Evolutionary conservation across 2,888 invertebrate genomes (phyloP).

Genomic region (Shargacucullia verbasci): DNA sequence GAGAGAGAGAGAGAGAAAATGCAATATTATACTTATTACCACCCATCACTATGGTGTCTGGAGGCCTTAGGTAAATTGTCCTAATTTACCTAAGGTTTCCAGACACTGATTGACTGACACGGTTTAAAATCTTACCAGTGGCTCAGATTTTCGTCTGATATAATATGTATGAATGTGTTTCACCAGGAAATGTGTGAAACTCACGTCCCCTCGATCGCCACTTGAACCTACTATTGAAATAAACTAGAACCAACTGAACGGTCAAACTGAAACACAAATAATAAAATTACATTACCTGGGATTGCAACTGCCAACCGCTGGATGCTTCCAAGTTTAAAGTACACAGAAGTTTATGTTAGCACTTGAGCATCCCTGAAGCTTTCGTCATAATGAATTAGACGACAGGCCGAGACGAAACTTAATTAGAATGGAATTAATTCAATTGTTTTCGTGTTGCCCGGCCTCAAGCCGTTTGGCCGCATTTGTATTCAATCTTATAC

Average conservation of each 20-base stretch:
- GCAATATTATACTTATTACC: too few relatives aligned
- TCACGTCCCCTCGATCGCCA: too few relatives aligned
- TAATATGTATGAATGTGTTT: too few relatives aligned
- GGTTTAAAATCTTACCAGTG: too few relatives aligned
- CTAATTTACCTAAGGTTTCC: too few relatives aligned
- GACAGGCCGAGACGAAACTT: slow-evolving; percentile 27
- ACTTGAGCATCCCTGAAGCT: slow-evolving; percentile 3
- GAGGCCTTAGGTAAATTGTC: too few relatives aligned
- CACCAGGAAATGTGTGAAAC: too few relatives aligned
- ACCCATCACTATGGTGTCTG: too few relatives aligned
- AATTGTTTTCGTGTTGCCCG: slow-evolving; percentile 38
- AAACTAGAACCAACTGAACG: not conserved
- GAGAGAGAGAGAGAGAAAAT: too few relatives aligned
- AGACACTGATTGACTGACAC: too few relatives aligned
- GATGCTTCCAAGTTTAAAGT: slow-evolving; percentile 17
- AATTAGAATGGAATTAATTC: slow-evolving; percentile 56
- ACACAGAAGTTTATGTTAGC: slow-evolving; percentile 30
- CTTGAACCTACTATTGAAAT: too few relatives aligned
- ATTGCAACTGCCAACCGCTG: slow-evolving; percentile 24
- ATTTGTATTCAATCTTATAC: slow-evolving; percentile 17
- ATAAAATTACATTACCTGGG: slow-evolving; percentile 15
- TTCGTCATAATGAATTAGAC: slow-evolving; percentile 25
- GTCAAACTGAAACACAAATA: slow-evolving; percentile 40
- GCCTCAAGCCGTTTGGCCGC: slow-evolving; percentile 5
- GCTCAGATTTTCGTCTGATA: too few relatives aligned